Evolutionary conservation across 2,113 vertebrate species (phyloP).

Genomic region (Poicephalus meyeri): DNA sequence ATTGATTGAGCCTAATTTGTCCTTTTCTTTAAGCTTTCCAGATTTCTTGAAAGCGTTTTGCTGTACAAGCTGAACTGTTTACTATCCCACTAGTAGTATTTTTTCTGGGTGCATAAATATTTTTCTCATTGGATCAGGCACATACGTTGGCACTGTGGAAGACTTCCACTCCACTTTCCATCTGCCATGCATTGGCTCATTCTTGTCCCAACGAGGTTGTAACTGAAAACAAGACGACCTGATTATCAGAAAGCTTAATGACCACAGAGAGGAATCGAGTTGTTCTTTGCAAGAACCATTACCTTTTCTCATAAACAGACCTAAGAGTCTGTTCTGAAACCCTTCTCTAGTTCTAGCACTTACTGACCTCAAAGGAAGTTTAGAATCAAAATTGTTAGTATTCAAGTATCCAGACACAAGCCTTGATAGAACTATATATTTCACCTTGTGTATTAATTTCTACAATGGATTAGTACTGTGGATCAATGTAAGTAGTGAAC

Average conservation of each 20-base stretch:
- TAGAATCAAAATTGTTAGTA: neutral
- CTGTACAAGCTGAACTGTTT: no score
- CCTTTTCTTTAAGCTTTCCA: no score
- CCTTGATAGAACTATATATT: neutral
- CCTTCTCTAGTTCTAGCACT: neutral
- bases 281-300: neutral
- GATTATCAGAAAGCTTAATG: neutral
- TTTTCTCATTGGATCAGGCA: no score
- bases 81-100: no score
- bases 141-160: slow-evolving; percentile 83
- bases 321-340: neutral
- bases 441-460: neutral
- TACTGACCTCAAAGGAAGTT: neutral
- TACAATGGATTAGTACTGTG: neutral
- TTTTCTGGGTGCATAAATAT: no score
- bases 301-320: neutral
- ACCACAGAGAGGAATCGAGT: neutral
- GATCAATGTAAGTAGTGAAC: neutral
- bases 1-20: no score
- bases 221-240: slow-evolving; percentile 70
- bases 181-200: slow-evolving; percentile 76
- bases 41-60: no score
- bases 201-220: slow-evolving; percentile 74
- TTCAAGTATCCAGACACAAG: neutral
- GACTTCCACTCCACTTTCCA: slow-evolving; percentile 78